These are phyloP conservation scores for Corvus hawaiiensis DNA, from an alignment of 2,113 vertebrate species.

Conservation along the genomic window DNA sequence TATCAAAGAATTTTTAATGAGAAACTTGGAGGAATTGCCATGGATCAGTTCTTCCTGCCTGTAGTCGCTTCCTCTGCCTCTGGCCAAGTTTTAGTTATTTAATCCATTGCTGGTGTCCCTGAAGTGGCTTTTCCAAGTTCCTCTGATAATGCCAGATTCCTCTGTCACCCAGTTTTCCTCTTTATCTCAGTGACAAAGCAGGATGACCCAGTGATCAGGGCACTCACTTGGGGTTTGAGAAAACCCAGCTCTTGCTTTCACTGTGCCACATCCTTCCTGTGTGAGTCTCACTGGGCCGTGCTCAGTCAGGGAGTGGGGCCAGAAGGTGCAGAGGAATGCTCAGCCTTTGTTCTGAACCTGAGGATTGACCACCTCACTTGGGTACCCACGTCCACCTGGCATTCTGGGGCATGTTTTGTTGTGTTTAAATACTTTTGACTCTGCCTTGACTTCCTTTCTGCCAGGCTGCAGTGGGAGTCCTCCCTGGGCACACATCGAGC, in stretches of 20 bases:
- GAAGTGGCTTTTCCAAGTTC: constrained; percentile 7
- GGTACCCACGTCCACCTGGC: accelerated
- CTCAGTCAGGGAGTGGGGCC: background rate
- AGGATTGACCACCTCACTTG: background rate
- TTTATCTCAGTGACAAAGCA: background rate
- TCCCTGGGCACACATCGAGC: accelerated
- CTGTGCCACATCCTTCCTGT: background rate
- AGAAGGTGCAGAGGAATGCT: background rate
- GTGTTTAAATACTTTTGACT: background rate
- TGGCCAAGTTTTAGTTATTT: background rate
- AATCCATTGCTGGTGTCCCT: background rate
- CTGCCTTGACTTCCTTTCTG: background rate
- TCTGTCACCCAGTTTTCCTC: background rate
- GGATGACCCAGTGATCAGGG: background rate
- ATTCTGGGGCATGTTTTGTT: background rate
- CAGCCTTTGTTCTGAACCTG: background rate
- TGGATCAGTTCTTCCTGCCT: background rate
- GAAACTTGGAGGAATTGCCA: background rate
- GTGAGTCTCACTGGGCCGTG: background rate
- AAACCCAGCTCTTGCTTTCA: background rate
- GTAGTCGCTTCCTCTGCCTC: background rate
- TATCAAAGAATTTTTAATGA: background rate
- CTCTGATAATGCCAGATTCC: background rate
- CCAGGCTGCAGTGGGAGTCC: background rate
- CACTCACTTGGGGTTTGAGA: background rate